Base-by-base conservation (phyloP, 2,113 vertebrate species). In the Hirundichthys speculiger region DNA sequence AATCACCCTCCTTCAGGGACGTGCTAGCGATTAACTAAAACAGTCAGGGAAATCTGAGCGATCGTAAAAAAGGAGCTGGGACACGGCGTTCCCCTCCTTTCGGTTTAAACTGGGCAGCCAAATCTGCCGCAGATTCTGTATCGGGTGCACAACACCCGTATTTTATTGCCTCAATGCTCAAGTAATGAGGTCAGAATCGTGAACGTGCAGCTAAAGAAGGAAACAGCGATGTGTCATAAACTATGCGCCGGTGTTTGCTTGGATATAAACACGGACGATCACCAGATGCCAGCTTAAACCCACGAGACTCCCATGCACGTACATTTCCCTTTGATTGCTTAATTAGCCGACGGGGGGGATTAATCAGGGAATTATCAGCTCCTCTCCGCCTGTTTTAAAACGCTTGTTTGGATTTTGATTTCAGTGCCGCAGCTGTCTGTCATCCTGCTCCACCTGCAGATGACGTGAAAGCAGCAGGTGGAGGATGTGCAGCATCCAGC, bases 91-190 rank as follows among this genome's bases (percentile, higher is more conserved):
- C 58, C 0, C 10, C 14, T 12, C 55, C 40, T 50, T 58, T 45
- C 51, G 57, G 49, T 46, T 48, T 45, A 68, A 43, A 40, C n/a
- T 7, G 27, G 25, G 69, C 38, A 49, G 66, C 65, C 27, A 40
- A 58, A 53, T 65, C 2, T n/a, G 1, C 49, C 64, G 42, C n/a
- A n/a, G n/a, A n/a, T n/a, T 78, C 64, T 63, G 75, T 64, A 79
- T 85, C 78, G 77, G 24, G 65, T 84, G 34, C 14, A 14, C 60
- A 15, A 49, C 88, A 79, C 88, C 75, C 50, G n/a, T 75, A 79
- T 90, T 79, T 79, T 55, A 80, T 86, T 88, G 69, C 86, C 40
- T 41, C 72, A 53, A 50, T n/a, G 48, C 64, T 8, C 1, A 16
- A 49, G 48, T 52, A 38, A 25, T 41, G 52, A 71, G 58, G 46